Evolutionary conservation across 2,888 invertebrate species (phyloP).

Genomic region (Orchesellides sinensis): DNA sequence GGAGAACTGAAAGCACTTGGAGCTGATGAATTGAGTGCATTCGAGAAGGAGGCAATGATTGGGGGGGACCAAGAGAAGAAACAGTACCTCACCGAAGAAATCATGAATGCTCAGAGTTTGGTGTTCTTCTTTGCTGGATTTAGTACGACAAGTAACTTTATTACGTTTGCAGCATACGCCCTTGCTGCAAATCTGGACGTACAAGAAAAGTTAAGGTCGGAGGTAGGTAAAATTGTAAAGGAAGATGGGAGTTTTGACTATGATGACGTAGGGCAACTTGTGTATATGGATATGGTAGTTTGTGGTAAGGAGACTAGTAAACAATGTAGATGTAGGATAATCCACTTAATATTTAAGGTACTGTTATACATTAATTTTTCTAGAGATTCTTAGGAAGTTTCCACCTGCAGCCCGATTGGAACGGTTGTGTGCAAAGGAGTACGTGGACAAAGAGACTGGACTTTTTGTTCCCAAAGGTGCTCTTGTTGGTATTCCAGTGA

Average conservation of each 20-base stretch:
- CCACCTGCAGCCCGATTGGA: slow-evolving; percentile 72
- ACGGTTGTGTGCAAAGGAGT: slow-evolving; percentile 76
- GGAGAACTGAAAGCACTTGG: slow-evolving; percentile 48
- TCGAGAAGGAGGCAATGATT: slow-evolving; percentile 65
- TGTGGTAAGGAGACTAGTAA: slow-evolving; percentile 42
- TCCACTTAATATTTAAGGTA: not conserved
- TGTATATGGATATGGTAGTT: slow-evolving; percentile 69
- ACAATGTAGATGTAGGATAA: not conserved
- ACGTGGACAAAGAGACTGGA: slow-evolving; percentile 69
- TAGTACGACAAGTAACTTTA: slow-evolving; percentile 32
- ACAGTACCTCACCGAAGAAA: slow-evolving; percentile 25
- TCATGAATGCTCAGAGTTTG: slow-evolving; percentile 40
- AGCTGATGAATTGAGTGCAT: slow-evolving; percentile 37
- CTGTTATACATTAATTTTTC: not conserved
- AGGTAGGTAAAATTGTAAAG: slow-evolving; percentile 24
- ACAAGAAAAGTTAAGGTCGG: slow-evolving; percentile 53
- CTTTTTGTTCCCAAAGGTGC: slow-evolving; percentile 44
- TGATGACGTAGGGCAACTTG: slow-evolving; percentile 55
- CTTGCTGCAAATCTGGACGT: slow-evolving; percentile 44
- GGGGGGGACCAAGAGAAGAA: not conserved
- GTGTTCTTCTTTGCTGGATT: slow-evolving; percentile 65
- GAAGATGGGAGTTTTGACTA: slow-evolving; percentile 57
- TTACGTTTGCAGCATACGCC: slow-evolving; percentile 39
- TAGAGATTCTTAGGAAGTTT: slow-evolving; percentile 23
- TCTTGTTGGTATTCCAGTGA: slow-evolving; percentile 19